Conservation (phyloP, 2,797 vertebrate genomes). For the Caiman crocodilus region DNA sequence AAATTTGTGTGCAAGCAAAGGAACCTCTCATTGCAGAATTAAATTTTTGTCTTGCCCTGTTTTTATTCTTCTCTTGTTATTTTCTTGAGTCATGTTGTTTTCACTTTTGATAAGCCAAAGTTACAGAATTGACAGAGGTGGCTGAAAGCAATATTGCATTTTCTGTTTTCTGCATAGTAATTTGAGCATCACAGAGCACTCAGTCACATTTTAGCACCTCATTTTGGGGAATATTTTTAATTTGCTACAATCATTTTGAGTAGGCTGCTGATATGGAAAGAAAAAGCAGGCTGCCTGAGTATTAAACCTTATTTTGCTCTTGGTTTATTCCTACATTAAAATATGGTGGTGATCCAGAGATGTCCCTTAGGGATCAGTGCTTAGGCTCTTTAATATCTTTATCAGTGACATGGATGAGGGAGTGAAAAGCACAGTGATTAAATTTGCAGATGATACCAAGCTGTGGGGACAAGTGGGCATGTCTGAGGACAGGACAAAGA, state of each 20-base stretch:
- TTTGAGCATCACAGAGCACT: background rate
- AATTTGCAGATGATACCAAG: no score
- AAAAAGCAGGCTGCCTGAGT: constrained; percentile 2
- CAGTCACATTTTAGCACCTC: background rate
- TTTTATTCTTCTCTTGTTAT: background rate
- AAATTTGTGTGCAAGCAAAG: background rate
- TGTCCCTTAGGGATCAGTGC: no score
- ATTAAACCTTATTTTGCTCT: constrained; percentile 36
- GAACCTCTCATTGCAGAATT: background rate
- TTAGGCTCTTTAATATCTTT: no score
- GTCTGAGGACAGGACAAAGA: no score
- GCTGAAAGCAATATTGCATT: background rate
- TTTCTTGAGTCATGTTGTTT: background rate
- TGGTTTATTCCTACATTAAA: constrained; percentile 42
- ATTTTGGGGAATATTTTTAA: background rate
- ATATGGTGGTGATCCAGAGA: background rate
- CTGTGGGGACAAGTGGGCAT: no score
- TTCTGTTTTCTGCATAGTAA: background rate
- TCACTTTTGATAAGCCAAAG: background rate
- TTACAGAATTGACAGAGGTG: background rate
- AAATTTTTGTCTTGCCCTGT: background rate
- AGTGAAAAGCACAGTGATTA: no score
- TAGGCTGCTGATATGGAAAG: background rate
- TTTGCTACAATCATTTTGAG: constrained; percentile 47
- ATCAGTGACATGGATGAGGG: no score